Evolutionary conservation across 2,888 invertebrate species (phyloP).

Genomic region (Philereme transversata): DNA sequence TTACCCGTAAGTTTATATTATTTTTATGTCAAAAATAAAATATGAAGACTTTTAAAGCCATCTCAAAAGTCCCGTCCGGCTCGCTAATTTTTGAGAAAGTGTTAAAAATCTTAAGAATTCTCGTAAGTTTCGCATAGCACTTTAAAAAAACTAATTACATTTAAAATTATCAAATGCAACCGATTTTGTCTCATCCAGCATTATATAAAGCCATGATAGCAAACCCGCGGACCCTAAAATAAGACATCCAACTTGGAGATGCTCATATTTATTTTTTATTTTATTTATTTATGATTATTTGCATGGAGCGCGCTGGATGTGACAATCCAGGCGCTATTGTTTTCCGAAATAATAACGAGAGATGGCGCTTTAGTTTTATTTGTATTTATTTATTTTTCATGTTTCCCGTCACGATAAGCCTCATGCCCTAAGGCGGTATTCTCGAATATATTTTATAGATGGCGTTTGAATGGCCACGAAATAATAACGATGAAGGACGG

Average conservation of each 20-base stretch:
- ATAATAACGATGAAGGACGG: constrained; percentile 37
- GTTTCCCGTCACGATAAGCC: constrained; percentile 62
- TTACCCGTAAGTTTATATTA: too few relatives aligned
- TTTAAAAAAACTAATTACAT: too few relatives aligned
- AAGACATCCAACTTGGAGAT: constrained; percentile 67
- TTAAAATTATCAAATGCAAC: neutral
- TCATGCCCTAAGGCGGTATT: constrained; percentile 39
- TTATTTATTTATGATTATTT: constrained; percentile 84
- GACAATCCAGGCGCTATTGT: constrained; percentile 80
- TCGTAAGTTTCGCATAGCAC: too few relatives aligned
- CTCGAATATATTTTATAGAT: constrained; percentile 39
- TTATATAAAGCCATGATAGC: constrained; percentile 44
- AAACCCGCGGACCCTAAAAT: constrained; percentile 66
- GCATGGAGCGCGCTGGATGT: constrained; percentile 79
- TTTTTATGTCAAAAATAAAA: too few relatives aligned
- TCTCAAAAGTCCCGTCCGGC: too few relatives aligned
- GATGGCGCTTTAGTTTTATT: constrained; percentile 71
- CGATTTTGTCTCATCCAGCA: constrained; percentile 12
- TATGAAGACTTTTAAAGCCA: too few relatives aligned
- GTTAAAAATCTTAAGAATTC: too few relatives aligned
- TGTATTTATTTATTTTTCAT: constrained; percentile 52
- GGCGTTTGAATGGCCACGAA: constrained; percentile 41
- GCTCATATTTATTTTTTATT: constrained; percentile 81
- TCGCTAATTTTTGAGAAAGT: too few relatives aligned
- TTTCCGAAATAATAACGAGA: constrained; percentile 80